Evolutionary conservation across 1,140 invertebrate genomes (phyloP).

Genomic region (Armadillidium nasatum): DNA sequence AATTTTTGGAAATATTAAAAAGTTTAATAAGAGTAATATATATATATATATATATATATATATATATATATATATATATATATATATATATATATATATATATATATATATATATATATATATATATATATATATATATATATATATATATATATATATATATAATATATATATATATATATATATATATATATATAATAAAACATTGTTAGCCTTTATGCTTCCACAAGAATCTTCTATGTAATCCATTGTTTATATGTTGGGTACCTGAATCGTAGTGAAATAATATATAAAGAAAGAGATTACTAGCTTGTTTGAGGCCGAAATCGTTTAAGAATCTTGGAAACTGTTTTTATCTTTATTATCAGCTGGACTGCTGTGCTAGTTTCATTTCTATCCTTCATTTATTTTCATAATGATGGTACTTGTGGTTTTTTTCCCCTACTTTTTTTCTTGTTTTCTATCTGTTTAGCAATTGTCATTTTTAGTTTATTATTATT

Average conservation of each 20-base stretch:
- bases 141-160: background rate
- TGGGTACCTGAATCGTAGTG: background rate
- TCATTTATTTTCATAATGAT: too few species aligned
- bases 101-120: constrained; percentile 15
- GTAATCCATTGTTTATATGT: background rate
- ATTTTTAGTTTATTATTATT: too few species aligned
- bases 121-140: constrained; percentile 14
- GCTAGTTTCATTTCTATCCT: too few species aligned
- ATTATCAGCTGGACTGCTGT: constrained; percentile 9
- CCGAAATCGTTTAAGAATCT: background rate
- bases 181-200: background rate
- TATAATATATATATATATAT: constrained; percentile 9
- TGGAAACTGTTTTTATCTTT: background rate
- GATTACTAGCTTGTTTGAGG: background rate
- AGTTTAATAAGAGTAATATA: background rate
- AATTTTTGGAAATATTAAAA: background rate
- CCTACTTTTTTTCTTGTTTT: too few species aligned
- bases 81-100: constrained; percentile 15
- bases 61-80: background rate
- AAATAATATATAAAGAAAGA: background rate
- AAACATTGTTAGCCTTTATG: background rate
- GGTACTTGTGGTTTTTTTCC: too few species aligned
- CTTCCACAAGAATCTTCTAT: constrained; percentile 12
- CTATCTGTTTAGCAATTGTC: too few species aligned
- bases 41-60: background rate